phyloP scores from a whole-genome alignment of 2,113 vertebrate species.

The Ceyx margarethae region DNA sequence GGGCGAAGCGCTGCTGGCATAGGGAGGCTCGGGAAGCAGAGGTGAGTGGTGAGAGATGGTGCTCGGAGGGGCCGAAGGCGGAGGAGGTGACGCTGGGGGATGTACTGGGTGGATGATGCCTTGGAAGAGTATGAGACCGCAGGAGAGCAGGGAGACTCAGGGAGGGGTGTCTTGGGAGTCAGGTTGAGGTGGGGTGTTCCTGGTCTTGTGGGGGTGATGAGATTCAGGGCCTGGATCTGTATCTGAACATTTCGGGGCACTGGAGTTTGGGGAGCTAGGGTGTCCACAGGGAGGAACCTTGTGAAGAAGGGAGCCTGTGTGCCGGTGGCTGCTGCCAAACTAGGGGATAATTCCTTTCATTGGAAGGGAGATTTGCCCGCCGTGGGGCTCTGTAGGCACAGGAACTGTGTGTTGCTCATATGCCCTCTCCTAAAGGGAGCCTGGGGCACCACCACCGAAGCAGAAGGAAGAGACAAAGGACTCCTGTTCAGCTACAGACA shows the following conservation, averaged over 20 bases:
- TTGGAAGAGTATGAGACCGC: neutral
- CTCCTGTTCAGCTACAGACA: no score
- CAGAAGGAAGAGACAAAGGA: neutral
- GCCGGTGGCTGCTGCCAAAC: neutral
- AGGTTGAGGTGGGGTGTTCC: neutral
- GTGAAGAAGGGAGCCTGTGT: neutral
- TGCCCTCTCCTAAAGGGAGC: neutral
- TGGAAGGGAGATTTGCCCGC: neutral
- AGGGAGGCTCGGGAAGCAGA: rapidly evolving
- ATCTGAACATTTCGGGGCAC: rapidly evolving
- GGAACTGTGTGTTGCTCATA: neutral
- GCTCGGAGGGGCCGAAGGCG: neutral
- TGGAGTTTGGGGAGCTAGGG: neutral
- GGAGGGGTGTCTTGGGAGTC: neutral
- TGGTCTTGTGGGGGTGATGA: neutral
- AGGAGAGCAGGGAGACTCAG: neutral
- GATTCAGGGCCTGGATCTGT: neutral
- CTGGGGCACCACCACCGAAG: rapidly evolving
- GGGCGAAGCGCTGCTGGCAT: rapidly evolving
- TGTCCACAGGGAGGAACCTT: neutral
- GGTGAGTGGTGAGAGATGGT: neutral
- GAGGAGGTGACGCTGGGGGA: neutral
- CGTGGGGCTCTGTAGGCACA: neutral
- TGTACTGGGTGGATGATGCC: no score
- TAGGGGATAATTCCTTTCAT: rapidly evolving